These are phyloP conservation scores for Diadegma fenestrale DNA, from an alignment of 2,888 invertebrate species.

Conservation along the genomic window DNA sequence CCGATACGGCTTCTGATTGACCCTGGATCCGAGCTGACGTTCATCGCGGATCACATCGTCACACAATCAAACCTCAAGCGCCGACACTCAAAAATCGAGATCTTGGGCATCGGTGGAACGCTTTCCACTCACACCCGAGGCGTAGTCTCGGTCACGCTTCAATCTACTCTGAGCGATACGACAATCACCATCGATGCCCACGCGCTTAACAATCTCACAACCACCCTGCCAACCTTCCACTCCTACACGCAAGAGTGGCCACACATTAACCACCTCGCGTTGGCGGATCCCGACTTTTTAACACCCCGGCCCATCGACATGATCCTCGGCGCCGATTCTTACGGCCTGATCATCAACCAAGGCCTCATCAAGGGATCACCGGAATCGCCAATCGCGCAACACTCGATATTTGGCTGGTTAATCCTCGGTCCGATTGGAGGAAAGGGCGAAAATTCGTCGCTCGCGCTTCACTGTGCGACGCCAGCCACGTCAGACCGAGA, in stretches of 20 bases:
- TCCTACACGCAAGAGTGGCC: slow-evolving; percentile 32
- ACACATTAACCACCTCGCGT: slow-evolving; percentile 46
- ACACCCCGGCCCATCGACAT: slow-evolving; percentile 63
- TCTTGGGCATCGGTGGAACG: slow-evolving; percentile 49
- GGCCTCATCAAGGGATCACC: slow-evolving; percentile 45
- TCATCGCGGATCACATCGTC: slow-evolving; percentile 48
- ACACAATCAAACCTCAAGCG: slow-evolving; percentile 6
- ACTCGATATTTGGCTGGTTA: slow-evolving; percentile 56
- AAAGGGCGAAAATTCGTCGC: too few species aligned
- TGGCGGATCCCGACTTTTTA: slow-evolving; percentile 64
- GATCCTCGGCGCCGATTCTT: slow-evolving; percentile 65
- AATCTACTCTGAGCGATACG: not conserved
- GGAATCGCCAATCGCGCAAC: slow-evolving; percentile 50
- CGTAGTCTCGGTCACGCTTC: slow-evolving; percentile 16
- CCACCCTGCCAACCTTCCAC: slow-evolving; percentile 42
- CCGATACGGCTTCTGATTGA: slow-evolving; percentile 55
- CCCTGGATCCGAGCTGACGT: slow-evolving; percentile 58
- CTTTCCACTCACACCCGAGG: slow-evolving; percentile 30
- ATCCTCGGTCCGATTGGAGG: slow-evolving; percentile 45
- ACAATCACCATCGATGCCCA: slow-evolving; percentile 34
- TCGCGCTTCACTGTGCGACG: too few species aligned
- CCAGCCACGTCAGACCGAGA: too few species aligned
- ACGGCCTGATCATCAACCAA: slow-evolving; percentile 52
- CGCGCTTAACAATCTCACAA: slow-evolving; percentile 33
- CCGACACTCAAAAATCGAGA: slow-evolving; percentile 8